These are phyloP conservation scores for Drosophila kohkoa DNA, from an alignment of 1,140 invertebrate species.

Conservation along the genomic window DNA sequence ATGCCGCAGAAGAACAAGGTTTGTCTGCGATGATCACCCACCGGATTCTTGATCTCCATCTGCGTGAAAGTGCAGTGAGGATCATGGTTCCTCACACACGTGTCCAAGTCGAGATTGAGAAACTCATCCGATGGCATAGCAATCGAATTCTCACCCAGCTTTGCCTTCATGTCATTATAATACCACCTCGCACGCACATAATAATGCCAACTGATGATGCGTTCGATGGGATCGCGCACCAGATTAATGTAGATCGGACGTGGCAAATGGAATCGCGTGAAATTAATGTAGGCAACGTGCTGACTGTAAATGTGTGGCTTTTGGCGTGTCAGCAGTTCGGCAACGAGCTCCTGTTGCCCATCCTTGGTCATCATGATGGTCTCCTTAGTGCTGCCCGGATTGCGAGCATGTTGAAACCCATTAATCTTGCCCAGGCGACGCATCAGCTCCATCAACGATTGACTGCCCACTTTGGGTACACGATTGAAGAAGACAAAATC, in stretches of 20 bases:
- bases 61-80: slow-evolving; percentile 92
- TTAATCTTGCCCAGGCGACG: slow-evolving; percentile 90
- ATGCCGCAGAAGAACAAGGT: slow-evolving; percentile 96
- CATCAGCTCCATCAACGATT: slow-evolving; percentile 94
- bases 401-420: slow-evolving; percentile 92
- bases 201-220: slow-evolving; percentile 96
- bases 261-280: slow-evolving; percentile 89
- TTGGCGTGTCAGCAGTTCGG: slow-evolving; percentile 85
- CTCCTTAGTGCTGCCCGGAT: slow-evolving; percentile 93
- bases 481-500: slow-evolving; percentile 94
- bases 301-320: slow-evolving; percentile 86
- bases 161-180: slow-evolving; percentile 94
- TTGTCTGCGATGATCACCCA: slow-evolving; percentile 93
- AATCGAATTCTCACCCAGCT: slow-evolving; percentile 91
- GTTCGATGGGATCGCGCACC: slow-evolving; percentile 94
- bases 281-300: slow-evolving; percentile 82
- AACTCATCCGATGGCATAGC: slow-evolving; percentile 93
- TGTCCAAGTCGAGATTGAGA: slow-evolving; percentile 95
- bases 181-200: slow-evolving; percentile 93
- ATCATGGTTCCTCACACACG: slow-evolving; percentile 92
- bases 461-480: slow-evolving; percentile 94
- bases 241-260: slow-evolving; percentile 96
- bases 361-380: slow-evolving; percentile 91
- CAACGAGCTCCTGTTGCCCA: slow-evolving; percentile 88
- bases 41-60: slow-evolving; percentile 92